phyloP scores from a whole-genome alignment of 2,113 vertebrate species.

The Dasyurus viverrinus region DNA sequence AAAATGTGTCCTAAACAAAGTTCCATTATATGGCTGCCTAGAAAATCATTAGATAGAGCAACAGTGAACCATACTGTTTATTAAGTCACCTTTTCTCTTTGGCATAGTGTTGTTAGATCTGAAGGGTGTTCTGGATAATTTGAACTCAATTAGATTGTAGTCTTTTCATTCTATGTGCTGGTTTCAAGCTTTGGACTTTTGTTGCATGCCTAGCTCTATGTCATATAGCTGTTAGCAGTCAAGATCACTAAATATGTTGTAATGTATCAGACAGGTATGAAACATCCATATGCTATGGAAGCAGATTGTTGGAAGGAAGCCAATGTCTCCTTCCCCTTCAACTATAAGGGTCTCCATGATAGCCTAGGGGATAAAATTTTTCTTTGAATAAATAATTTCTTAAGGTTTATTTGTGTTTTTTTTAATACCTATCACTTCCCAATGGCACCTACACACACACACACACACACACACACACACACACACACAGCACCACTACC shows the following conservation, averaged over 20 bases:
- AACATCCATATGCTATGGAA: not conserved
- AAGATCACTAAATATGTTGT: conserved; percentile 24
- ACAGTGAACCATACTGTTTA: conserved; percentile 54
- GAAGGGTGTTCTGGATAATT: conserved; percentile 35
- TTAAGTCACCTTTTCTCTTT: conserved; percentile 55
- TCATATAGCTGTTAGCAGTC: conserved; percentile 37
- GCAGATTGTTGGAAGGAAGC: not conserved
- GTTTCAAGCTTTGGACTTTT: conserved; percentile 38
- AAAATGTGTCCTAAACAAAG: conserved; percentile 70
- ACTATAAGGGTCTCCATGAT: not conserved
- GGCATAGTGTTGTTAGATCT: conserved; percentile 22
- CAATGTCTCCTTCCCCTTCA: not conserved
- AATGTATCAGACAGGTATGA: not conserved
- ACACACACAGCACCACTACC: too few species aligned
- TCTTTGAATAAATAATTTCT: not conserved
- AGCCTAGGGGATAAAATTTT: not conserved
- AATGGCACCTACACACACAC: not conserved
- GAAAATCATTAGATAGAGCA: conserved; percentile 67
- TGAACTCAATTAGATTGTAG: conserved; percentile 52
- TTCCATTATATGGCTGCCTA: conserved; percentile 69
- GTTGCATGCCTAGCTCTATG: not conserved
- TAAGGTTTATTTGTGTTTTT: not conserved
- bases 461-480: too few species aligned
- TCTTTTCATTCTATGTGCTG: conserved; percentile 43
- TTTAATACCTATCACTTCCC: not conserved